Evolutionary conservation across 2,888 invertebrate genomes (phyloP), one percentile per base, ranked within the genome.

Genomic region (Dascillus cervinus): DNA sequence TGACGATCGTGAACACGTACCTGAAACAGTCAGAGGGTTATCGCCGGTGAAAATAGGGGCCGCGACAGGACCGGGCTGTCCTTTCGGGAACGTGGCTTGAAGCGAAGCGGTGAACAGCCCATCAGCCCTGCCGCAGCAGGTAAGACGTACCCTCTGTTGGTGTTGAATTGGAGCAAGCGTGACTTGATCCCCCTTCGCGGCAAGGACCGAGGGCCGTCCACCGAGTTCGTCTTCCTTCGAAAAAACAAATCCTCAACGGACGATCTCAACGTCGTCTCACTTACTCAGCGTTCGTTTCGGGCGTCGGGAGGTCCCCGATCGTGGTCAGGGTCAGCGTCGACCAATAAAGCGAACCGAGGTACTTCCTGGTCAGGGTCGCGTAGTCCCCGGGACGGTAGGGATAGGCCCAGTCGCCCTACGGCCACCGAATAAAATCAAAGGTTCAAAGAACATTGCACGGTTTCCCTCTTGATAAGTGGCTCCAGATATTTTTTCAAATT

Each of bases 241-340:
- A 27, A 17, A 21, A 29, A 17, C 25, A 26, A n/a, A 9, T 21
- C 26, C 6, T 19, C 14, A 34, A 20, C 6, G 22, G n/a, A 4
- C 4, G 22, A 8, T 22, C 10, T 8, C 3, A 3, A 20, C n/a
- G 3, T 20, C 3, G 9, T 22, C 4, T 38, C 42, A 85, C 94
- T 90, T 73, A 95, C 95, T 95, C 90, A 62, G 87, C 88, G 67
- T 94, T 92, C 41, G 91, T 90, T 63, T 92, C 91, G 1, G 95
- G 95, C 3, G 91, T 92, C 2, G 94, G 94, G 44, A 95, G 75
- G 64, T 95, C 95, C 11, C 95, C 95, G 44, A 95, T 95, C 22
- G 95, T 95, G 20, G 95, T 95, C 36, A 95, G 71, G 0, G 95
- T 95, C 41, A 95, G 71, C 1, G 94, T 95, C 2, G 95, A 94